Percentiles rank a stretch among this genome's conserved stretches.
Conservation (phyloP, 2,888 invertebrate species). For the Nymphalis polychloros region DNA sequence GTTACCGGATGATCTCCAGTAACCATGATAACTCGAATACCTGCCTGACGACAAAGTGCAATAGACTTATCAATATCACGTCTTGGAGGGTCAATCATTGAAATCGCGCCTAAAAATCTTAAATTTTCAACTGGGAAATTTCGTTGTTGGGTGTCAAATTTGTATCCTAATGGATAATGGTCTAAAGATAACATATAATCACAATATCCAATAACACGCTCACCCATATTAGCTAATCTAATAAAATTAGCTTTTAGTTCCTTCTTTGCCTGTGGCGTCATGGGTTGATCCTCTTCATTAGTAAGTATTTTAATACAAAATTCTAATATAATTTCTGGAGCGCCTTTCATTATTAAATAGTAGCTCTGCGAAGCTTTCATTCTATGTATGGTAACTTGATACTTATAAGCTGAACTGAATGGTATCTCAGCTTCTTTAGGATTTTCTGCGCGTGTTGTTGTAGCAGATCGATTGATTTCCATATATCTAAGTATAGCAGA, state of each 20-base stretch:
- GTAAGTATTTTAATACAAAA: conserved; percentile 81
- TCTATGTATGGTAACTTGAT: conserved; percentile 86
- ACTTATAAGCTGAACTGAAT: conserved; percentile 87
- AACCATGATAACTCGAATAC: conserved; percentile 88
- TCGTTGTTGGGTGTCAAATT: conserved; percentile 80
- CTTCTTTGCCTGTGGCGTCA: conserved; percentile 75
- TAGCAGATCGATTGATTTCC: conserved; percentile 82
- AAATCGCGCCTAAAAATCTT: conserved; percentile 83
- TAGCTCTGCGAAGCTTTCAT: conserved; percentile 74
- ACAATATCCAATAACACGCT: conserved; percentile 92
- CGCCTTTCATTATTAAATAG: conserved; percentile 88
- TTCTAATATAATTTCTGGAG: conserved; percentile 87
- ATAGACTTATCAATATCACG: conserved; percentile 85
- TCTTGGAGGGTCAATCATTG: conserved; percentile 88
- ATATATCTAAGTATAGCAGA: conserved; percentile 85
- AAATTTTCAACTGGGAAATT: conserved; percentile 86
- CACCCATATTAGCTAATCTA: conserved; percentile 91
- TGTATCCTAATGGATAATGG: conserved; percentile 74
- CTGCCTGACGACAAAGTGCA: conserved; percentile 84
- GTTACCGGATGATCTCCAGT: conserved; percentile 89
- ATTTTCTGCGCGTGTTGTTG: conserved; percentile 72
- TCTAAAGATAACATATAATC: conserved; percentile 83
- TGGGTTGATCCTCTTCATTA: conserved; percentile 74
- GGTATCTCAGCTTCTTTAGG: conserved; percentile 84
- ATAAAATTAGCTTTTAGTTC: conserved; percentile 85